phyloP scores from a whole-genome alignment of 2,888 invertebrate genomes.

The Dynastes grantii region DNA sequence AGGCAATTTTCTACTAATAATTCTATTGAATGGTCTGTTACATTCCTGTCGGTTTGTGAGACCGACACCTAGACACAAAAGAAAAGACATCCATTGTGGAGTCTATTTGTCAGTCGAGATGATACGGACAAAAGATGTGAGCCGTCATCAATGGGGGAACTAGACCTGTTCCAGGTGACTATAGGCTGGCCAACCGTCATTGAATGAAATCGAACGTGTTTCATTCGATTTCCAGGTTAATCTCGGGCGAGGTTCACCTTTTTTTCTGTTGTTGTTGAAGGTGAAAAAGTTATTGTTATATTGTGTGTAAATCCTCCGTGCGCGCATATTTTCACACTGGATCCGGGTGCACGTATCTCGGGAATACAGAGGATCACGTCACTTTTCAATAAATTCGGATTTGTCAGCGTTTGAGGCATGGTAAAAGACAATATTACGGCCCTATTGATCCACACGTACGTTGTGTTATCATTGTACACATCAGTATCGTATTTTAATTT shows the following conservation, averaged over 20 bases:
- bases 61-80: constrained; percentile 64
- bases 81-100: constrained; percentile 62
- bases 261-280: constrained; percentile 29
- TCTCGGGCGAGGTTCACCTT: constrained; percentile 39
- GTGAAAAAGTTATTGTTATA: constrained; percentile 41
- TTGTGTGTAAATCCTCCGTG: constrained; percentile 31
- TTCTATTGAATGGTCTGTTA: constrained; percentile 59
- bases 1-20: constrained; percentile 61
- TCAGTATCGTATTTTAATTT: not conserved
- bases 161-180: constrained; percentile 50
- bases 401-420: constrained; percentile 19
- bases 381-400: constrained; percentile 47
- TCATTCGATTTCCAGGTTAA: constrained; percentile 50
- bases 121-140: constrained; percentile 58
- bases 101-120: constrained; percentile 64
- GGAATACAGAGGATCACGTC: constrained; percentile 32
- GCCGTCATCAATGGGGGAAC: constrained; percentile 47
- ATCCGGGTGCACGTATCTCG: constrained; percentile 37
- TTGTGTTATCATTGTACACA: constrained; percentile 1
- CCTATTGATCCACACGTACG: not conserved
- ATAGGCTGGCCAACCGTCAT: constrained; percentile 35
- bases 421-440: not conserved
- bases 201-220: constrained; percentile 52
- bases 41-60: constrained; percentile 61
- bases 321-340: constrained; percentile 41